Conservation (phyloP, 35 echinoderm and acorn worm species). For the Eucidaris tribuloides region DNA sequence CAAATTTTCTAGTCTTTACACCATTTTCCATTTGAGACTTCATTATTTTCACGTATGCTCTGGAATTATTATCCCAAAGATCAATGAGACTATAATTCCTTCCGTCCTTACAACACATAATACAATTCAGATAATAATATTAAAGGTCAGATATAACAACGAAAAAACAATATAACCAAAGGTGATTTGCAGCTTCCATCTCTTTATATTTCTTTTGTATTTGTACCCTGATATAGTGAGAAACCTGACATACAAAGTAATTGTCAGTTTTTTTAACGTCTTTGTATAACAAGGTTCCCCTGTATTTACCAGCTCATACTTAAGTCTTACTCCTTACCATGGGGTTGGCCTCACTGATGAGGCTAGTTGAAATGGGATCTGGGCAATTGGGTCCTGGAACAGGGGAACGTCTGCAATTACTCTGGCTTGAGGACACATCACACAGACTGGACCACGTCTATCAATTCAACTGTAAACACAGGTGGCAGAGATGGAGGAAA, state of each 20-base stretch:
- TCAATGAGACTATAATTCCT: too few species aligned
- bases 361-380: constrained; percentile 55
- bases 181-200: background rate
- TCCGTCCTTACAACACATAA: too few species aligned
- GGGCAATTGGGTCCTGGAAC: constrained; percentile 59
- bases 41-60: too few species aligned
- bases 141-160: background rate
- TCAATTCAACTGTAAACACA: constrained; percentile 48
- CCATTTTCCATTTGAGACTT: too few species aligned
- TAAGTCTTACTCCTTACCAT: constrained; percentile 55
- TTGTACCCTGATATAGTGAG: background rate
- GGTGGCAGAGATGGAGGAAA: background rate
- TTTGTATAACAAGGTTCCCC: too few species aligned
- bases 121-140: background rate
- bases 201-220: background rate
- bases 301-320: background rate
- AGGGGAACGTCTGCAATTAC: constrained; percentile 91
- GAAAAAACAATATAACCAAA: background rate
- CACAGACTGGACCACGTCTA: constrained; percentile 40
- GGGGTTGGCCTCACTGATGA: constrained; percentile 53
- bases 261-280: background rate
- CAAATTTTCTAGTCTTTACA: too few species aligned
- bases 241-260: background rate
- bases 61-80: too few species aligned
- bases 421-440: constrained; percentile 78